These are phyloP conservation scores for Bothrops jararaca DNA, from an alignment of 2,113 vertebrate species.

Conservation along the genomic window DNA sequence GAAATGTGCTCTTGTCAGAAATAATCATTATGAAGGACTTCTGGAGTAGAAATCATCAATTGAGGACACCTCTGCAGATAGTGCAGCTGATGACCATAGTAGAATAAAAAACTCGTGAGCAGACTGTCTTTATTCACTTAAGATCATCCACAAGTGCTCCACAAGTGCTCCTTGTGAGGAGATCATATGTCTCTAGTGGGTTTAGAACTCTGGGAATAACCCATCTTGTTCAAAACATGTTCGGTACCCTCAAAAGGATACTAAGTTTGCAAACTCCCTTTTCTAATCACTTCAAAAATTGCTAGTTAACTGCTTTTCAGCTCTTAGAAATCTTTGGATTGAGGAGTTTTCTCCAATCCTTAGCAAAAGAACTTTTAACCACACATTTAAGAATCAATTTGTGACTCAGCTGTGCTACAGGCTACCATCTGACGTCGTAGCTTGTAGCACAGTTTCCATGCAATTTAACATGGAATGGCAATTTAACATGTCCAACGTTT, in stretches of 20 bases:
- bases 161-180: not conserved
- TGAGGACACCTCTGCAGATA: not conserved
- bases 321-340: not conserved
- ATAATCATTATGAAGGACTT: not conserved
- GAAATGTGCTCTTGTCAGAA: not conserved
- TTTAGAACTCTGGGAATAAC: not conserved
- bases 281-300: not conserved
- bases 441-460: not conserved
- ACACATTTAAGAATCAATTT: not conserved
- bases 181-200: not conserved
- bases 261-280: not conserved
- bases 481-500: not conserved
- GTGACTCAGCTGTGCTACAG: not conserved
- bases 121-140: not conserved
- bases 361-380: not conserved
- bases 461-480: not conserved
- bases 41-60: not conserved
- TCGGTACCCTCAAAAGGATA: not conserved
- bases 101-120: not conserved
- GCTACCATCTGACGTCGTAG: not conserved
- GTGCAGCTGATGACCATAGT: not conserved
- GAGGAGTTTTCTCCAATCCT: not conserved
- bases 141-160: not conserved
- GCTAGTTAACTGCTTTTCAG: not conserved
- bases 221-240: not conserved